Evolutionary conservation across 2,888 invertebrate species (phyloP), one percentile per base, ranked within the genome.

Genomic region (Ornithoptera alexandrae): DNA sequence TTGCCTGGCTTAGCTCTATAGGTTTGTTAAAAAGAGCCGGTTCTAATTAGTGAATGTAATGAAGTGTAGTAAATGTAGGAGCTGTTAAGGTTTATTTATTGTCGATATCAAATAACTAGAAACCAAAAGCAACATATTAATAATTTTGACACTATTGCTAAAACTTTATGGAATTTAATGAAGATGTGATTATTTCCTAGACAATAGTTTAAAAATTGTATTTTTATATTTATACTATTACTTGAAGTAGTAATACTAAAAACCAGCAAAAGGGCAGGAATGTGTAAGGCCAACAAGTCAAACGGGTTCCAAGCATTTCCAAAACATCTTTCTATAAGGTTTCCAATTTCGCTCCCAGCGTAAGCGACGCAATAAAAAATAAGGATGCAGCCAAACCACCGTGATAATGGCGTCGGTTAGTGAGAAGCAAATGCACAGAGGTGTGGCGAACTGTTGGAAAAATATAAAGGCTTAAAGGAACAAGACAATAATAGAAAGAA

Each of bases 311-410:
- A 77, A 74, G 79, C 84, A 82, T 83, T 83, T 82, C 76, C 79
- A 78, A 84, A 80, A 84, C 79, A 78, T 79, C 76, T 80, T 84
- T 83, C 81, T 84, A 80, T 81, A 80, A 74, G 79, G 79, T 82
- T 83, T 87, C 82, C 81, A 85, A 88, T 87, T 87, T 84, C 84
- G 85, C 84, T 83, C 77, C 78, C 74, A 81, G 79, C 79, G 82
- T 81, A 85, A 86, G 85, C 83, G 84, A 82, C 79, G 77, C 53
- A 67, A 70, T 66, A 80, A 81, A 81, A 81, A 79, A 78, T 72
- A 82, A 81, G 81, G 81, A 79, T 79, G 77, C 80, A 82, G 78
- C 84, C 82, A 80, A 77, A 78, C 78, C 76, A 84, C 81, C 82
- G 83, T 83, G 82, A 85, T 87, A 85, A 85, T 85, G 78, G 78